Evolutionary conservation across 2,888 invertebrate genomes (phyloP).

Genomic region (Drosophila borborema): DNA sequence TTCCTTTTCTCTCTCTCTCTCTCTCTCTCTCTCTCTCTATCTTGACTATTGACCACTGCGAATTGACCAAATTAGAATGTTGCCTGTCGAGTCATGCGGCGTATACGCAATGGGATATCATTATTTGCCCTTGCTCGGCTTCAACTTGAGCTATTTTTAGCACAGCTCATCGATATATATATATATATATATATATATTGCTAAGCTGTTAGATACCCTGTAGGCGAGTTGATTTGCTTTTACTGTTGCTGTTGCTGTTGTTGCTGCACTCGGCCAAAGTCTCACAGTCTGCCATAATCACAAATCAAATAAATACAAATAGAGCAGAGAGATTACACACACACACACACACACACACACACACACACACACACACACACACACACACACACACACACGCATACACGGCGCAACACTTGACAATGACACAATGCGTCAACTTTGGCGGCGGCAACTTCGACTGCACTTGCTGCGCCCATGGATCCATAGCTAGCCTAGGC

Average conservation of each 20-base stretch:
- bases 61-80: conserved; percentile 61
- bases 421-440: conserved; percentile 78
- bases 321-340: conserved; percentile 49
- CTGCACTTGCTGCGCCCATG: conserved; percentile 74
- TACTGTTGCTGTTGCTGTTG: background rate
- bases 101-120: conserved; percentile 57
- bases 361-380: conserved; percentile 35
- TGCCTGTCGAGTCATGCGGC: conserved; percentile 42
- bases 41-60: conserved; percentile 38
- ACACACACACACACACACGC: conserved; percentile 38
- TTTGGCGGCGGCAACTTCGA: conserved; percentile 67
- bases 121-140: no score
- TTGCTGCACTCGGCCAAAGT: conserved; percentile 16
- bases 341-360: no score
- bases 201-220: background rate
- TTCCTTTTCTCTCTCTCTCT: no score
- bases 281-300: conserved; percentile 65
- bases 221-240: no score
- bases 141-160: no score
- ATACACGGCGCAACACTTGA: conserved; percentile 68
- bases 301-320: conserved; percentile 72
- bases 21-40: no score
- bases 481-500: conserved; percentile 15
- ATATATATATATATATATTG: no score
- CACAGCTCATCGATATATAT: no score